Evolutionary conservation across 2,888 invertebrate species (phyloP).

Genomic region (Cantharis lateralis): DNA sequence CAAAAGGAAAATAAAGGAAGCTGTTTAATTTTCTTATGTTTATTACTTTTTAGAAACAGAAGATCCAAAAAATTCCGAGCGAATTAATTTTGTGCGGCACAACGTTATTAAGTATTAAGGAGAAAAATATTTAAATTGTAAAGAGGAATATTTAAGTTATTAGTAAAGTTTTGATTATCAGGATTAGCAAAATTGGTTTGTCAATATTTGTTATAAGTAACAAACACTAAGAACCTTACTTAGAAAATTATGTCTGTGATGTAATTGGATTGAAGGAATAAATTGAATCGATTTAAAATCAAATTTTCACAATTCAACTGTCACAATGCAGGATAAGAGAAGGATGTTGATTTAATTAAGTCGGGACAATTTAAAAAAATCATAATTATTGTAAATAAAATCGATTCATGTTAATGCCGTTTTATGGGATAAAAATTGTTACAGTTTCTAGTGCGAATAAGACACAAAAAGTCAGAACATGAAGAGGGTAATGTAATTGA

Average conservation of each 20-base stretch:
- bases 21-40: not conserved
- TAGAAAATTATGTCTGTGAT: not conserved
- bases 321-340: not conserved
- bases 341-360: not conserved
- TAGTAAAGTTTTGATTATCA: not conserved
- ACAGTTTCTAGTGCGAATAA: conserved; percentile 18
- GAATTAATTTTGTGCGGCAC: not conserved
- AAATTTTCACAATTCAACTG: not conserved
- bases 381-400: conserved; percentile 4
- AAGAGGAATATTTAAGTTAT: not conserved
- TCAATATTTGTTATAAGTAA: not conserved
- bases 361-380: not conserved
- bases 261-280: not conserved
- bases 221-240: not conserved
- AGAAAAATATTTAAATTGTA: not conserved
- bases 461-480: conserved; percentile 33
- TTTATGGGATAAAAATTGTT: conserved; percentile 13
- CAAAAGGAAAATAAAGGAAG: not conserved
- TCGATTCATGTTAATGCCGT: conserved; percentile 1
- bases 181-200: not conserved
- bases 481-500: conserved; percentile 35
- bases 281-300: not conserved
- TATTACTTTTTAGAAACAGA: not conserved
- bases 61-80: not conserved
- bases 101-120: not conserved